phyloP scores from a whole-genome alignment of 1,140 invertebrate genomes.

The Drosophila suzukii region DNA sequence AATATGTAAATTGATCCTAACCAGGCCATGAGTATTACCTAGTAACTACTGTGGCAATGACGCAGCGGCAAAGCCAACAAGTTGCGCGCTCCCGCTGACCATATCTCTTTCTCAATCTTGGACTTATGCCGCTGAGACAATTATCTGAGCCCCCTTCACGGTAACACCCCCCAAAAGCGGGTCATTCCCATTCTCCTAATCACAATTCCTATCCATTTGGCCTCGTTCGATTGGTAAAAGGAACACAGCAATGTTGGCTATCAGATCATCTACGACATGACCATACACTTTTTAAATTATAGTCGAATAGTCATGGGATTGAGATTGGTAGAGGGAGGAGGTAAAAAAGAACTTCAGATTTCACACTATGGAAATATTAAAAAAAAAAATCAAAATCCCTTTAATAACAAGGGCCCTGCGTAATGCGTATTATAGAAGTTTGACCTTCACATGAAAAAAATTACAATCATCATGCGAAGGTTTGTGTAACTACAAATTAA shows the following conservation, averaged over 20 bases:
- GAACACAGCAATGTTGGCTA: conserved; percentile 11
- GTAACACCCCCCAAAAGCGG: background rate
- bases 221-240: conserved; percentile 31
- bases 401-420: too few relatives aligned
- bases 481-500: background rate
- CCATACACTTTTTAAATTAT: conserved; percentile 23
- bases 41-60: conserved; percentile 14
- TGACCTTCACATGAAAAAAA: background rate
- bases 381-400: too few relatives aligned
- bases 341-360: background rate
- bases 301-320: background rate
- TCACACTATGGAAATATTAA: too few relatives aligned
- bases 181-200: conserved; percentile 37
- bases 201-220: conserved; percentile 13
- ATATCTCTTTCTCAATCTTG: conserved; percentile 1
- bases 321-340: background rate
- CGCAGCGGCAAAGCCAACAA: conserved; percentile 13
- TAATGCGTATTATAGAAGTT: background rate
- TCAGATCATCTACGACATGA: conserved; percentile 24
- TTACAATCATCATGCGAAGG: background rate
- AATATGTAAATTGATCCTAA: background rate
- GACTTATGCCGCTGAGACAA: conserved; percentile 8
- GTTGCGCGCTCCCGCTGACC: conserved; percentile 12
- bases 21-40: background rate
- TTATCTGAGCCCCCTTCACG: conserved; percentile 11